A percentile compares a stretch with the other conserved stretches of the same genome.
phyloP scores from a whole-genome alignment of 92 coral and sea anemone genomes.

The Porites rus region DNA sequence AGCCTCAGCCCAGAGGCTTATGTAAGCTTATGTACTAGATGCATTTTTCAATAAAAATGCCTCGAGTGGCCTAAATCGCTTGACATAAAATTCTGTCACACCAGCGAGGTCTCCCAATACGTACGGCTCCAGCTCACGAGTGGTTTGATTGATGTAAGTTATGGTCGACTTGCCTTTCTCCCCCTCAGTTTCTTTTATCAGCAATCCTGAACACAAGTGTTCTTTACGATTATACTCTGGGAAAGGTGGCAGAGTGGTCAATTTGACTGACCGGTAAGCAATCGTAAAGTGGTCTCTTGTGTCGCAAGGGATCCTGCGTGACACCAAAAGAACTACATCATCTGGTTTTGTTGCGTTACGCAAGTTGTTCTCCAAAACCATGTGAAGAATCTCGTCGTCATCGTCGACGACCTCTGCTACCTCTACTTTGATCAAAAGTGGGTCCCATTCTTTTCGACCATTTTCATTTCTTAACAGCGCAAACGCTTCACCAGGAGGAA shows the following conservation, averaged over 20 bases:
- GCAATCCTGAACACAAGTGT: conserved; percentile 79
- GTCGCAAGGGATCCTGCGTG: conserved; percentile 74
- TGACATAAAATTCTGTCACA: conserved; percentile 58
- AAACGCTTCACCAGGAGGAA: conserved; percentile 57
- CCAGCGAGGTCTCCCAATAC: conserved; percentile 67
- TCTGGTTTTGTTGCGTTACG: conserved; percentile 66
- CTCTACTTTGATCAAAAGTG: conserved; percentile 54
- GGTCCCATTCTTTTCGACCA: conserved; percentile 77
- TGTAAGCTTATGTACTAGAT: background rate
- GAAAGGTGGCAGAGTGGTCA: conserved; percentile 50
- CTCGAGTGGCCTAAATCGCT: conserved; percentile 58
- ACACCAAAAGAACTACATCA: conserved; percentile 75
- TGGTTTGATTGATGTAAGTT: conserved; percentile 79
- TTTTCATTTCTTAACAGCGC: conserved; percentile 53
- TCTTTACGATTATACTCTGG: conserved; percentile 73
- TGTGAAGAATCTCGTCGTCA: conserved; percentile 76
- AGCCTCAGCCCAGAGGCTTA: background rate
- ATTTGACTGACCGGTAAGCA: conserved; percentile 79
- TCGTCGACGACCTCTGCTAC: conserved; percentile 64
- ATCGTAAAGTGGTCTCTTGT: conserved; percentile 68
- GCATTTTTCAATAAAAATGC: conserved; percentile 28
- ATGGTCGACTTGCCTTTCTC: conserved; percentile 46
- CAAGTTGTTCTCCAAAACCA: conserved; percentile 56
- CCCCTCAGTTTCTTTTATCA: conserved; percentile 60
- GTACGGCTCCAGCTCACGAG: conserved; percentile 67